Percentiles rank a stretch among this genome's conserved stretches.
Evolutionary conservation across 2,797 vertebrate species (phyloP).

Genomic region (Propithecus deckenii): DNA sequence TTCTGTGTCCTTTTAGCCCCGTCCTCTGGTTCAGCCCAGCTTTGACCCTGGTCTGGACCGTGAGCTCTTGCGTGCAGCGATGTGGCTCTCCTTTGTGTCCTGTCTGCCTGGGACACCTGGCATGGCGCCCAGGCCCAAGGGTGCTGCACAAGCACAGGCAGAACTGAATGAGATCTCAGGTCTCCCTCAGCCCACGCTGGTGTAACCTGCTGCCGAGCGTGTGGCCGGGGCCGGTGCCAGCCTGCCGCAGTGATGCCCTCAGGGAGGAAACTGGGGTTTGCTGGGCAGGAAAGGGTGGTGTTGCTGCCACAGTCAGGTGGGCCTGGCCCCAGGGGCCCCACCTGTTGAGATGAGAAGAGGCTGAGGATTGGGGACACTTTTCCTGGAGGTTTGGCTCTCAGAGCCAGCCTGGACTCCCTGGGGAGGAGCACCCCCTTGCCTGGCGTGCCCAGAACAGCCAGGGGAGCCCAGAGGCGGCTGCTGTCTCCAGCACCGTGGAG

Average conservation of each 20-base stretch:
- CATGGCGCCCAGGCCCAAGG: neutral
- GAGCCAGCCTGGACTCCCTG: neutral
- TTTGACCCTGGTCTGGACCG: neutral
- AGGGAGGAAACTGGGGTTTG: neutral
- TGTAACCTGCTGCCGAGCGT: neutral
- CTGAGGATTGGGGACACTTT: neutral
- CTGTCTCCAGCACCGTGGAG: neutral
- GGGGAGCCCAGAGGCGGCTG: neutral
- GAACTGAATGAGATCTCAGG: neutral
- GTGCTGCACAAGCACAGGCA: neutral
- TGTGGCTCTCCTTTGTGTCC: neutral
- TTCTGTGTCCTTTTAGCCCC: neutral
- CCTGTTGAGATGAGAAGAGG: neutral
- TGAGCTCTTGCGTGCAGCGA: neutral
- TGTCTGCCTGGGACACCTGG: neutral
- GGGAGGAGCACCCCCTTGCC: rapidly evolving
- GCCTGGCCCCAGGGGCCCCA: neutral
- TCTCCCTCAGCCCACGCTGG: neutral
- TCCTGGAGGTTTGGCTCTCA: neutral
- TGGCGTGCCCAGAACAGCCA: neutral
- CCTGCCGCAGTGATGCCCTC: neutral
- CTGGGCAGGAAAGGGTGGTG: neutral
- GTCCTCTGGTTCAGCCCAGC: neutral
- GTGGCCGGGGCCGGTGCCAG: neutral
- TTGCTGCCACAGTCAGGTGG: neutral